Percentiles rank a stretch among this genome's conserved stretches.
Conservation (phyloP, 2,888 invertebrate species). For the Theretra japonica region DNA sequence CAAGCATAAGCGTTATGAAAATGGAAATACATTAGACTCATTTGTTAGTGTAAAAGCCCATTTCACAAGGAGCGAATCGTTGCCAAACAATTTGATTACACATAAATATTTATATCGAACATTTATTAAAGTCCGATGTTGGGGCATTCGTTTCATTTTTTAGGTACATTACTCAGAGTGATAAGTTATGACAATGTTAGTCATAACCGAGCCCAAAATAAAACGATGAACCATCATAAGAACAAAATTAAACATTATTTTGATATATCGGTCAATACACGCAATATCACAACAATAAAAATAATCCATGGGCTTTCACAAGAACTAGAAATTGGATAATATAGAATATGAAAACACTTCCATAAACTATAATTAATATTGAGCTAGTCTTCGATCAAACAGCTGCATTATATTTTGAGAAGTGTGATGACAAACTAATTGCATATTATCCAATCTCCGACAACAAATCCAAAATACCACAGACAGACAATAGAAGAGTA, state of each 20-base stretch:
- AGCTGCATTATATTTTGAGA: not conserved
- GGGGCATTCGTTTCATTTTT: not conserved
- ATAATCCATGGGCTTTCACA: not conserved
- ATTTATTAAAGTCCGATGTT: not conserved
- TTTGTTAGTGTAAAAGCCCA: conserved; percentile 14
- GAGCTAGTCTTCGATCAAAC: not conserved
- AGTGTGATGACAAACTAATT: conserved; percentile 27
- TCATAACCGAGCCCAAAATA: conserved; percentile 13
- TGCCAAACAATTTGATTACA: not conserved
- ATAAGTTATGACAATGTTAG: not conserved
- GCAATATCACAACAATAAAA: not conserved
- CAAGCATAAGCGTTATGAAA: conserved; percentile 68
- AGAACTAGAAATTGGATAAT: conserved; percentile 6
- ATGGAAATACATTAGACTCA: conserved; percentile 45
- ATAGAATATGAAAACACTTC: not conserved
- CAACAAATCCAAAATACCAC: conserved; percentile 39
- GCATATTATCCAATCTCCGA: conserved; percentile 35
- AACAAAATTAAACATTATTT: not conserved
- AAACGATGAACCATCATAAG: conserved; percentile 16
- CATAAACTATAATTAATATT: not conserved
- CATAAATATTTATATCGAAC: not conserved
- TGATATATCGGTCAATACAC: not conserved
- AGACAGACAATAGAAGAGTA: conserved; percentile 60
- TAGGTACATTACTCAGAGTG: not conserved
- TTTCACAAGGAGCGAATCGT: not conserved